These are phyloP conservation scores for Drosophila tsacasi DNA, from an alignment of 1,140 invertebrate genomes.

Conservation along the genomic window DNA sequence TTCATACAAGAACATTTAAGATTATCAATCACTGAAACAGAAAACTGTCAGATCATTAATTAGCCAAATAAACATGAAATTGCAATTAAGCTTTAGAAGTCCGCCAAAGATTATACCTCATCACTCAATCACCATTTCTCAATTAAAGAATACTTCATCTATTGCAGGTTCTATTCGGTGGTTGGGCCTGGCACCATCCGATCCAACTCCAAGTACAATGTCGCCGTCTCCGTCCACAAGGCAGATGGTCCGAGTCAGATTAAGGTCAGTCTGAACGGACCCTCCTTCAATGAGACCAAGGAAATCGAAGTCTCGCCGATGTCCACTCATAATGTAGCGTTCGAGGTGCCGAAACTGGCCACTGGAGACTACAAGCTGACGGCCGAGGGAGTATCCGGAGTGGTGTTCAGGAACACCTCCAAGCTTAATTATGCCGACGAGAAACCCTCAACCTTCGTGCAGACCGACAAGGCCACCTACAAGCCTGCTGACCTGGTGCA, in stretches of 20 bases:
- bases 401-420: slow-evolving; percentile 91
- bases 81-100: slow-evolving; percentile 33
- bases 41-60: slow-evolving; percentile 31
- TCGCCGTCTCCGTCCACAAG: slow-evolving; percentile 89
- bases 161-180: slow-evolving; percentile 90
- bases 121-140: slow-evolving; percentile 12
- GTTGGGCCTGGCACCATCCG: slow-evolving; percentile 92
- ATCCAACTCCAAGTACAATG: slow-evolving; percentile 93
- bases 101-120: slow-evolving; percentile 6
- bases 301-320: slow-evolving; percentile 89
- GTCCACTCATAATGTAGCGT: slow-evolving; percentile 88
- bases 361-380: slow-evolving; percentile 92
- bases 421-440: slow-evolving; percentile 92
- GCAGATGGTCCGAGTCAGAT: slow-evolving; percentile 88
- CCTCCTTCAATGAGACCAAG: slow-evolving; percentile 89
- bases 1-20: slow-evolving; percentile 10
- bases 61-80: slow-evolving; percentile 28
- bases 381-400: slow-evolving; percentile 89
- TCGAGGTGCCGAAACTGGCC: slow-evolving; percentile 89
- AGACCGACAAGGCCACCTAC: slow-evolving; percentile 97
- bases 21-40: slow-evolving; percentile 29
- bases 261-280: slow-evolving; percentile 90
- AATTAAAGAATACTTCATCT: slow-evolving; percentile 72
- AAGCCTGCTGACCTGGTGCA: slow-evolving; percentile 94
- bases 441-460: slow-evolving; percentile 95